phyloP scores from a whole-genome alignment of 2,797 vertebrate species.

The Enteromius afrohamiltoni region DNA sequence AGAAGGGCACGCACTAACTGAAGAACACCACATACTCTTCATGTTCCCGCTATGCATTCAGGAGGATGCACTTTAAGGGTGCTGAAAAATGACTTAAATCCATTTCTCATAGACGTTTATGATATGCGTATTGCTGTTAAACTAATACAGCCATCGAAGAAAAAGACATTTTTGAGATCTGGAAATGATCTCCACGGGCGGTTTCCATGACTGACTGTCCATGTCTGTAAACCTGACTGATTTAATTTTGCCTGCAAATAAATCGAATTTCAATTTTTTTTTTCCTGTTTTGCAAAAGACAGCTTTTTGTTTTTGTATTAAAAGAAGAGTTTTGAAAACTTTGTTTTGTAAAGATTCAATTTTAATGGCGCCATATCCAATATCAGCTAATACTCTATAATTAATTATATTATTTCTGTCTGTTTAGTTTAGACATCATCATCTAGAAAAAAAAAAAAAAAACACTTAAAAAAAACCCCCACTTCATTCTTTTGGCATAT shows the following conservation, averaged over 20 bases:
- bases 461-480: too few relatives aligned
- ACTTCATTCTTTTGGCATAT: too few relatives aligned
- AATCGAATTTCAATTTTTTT: not conserved
- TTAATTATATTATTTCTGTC: not conserved
- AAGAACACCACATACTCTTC: constrained; percentile 11
- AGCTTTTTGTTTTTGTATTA: not conserved
- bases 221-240: not conserved
- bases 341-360: not conserved
- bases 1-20: constrained; percentile 84
- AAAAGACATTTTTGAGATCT: not conserved
- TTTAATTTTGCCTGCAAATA: not conserved
- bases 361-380: not conserved
- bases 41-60: not conserved
- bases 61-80: not conserved
- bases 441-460: too few relatives aligned
- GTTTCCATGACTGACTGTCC: not conserved
- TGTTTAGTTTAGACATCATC: not conserved
- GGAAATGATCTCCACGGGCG: not conserved
- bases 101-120: not conserved
- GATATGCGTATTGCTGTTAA: too few relatives aligned
- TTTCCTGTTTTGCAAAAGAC: not conserved
- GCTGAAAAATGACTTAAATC: not conserved
- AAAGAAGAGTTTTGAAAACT: not conserved
- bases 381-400: not conserved
- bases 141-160: not conserved